phyloP scores from a whole-genome alignment of 2,113 vertebrate species.

The Sapajus apella region DNA sequence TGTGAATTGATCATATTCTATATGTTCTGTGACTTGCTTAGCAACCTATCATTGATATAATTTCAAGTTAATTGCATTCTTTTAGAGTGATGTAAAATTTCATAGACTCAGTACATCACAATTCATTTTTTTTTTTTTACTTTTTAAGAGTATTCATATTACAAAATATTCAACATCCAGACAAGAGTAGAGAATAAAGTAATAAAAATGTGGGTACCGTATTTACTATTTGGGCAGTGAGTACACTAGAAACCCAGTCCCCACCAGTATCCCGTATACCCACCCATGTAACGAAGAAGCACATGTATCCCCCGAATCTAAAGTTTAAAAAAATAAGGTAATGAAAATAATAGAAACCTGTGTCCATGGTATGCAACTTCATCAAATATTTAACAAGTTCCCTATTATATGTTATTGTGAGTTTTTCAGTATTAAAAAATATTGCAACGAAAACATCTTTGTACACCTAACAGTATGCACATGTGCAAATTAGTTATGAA shows the following conservation, averaged over 20 bases:
- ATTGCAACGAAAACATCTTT: background rate
- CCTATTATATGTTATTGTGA: background rate
- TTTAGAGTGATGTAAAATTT: background rate
- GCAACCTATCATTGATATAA: background rate
- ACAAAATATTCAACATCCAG: background rate
- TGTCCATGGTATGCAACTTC: background rate
- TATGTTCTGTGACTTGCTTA: background rate
- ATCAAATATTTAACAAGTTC: background rate
- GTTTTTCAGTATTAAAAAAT: background rate
- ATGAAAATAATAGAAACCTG: background rate
- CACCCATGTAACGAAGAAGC: no score
- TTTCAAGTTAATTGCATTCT: constrained; percentile 33
- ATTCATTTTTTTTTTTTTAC: background rate
- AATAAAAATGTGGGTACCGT: background rate
- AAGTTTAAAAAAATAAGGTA: background rate
- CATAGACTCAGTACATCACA: background rate
- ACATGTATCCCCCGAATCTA: no score
- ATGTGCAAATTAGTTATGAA: background rate
- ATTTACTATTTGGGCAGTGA: no score
- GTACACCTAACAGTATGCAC: background rate
- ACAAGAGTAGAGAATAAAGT: constrained; percentile 12
- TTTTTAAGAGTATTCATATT: background rate
- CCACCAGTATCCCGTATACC: no score
- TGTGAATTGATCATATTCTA: background rate
- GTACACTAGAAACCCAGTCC: no score